Evolutionary conservation across 2,797 vertebrate genomes (phyloP).

Genomic region (Somateria mollissima): DNA sequence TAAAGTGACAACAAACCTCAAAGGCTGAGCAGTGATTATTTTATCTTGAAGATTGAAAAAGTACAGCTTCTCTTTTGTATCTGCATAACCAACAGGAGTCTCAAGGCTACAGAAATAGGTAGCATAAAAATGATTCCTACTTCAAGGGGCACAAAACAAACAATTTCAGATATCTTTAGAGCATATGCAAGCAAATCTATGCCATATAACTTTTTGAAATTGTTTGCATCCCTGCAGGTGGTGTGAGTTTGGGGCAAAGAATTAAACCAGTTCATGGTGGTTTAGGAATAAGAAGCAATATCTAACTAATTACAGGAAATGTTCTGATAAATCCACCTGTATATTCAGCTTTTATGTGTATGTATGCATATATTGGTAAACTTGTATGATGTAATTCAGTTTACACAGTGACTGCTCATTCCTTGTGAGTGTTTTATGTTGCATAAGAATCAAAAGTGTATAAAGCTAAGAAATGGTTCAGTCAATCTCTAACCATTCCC

Average conservation of each 20-base stretch:
- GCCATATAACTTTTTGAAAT: background rate
- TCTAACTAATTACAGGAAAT: background rate
- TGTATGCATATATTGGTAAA: background rate
- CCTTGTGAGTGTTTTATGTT: background rate
- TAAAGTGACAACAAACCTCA: background rate
- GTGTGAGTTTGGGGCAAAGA: background rate
- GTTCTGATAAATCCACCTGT: background rate
- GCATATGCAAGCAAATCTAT: background rate
- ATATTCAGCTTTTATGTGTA: fast-evolving
- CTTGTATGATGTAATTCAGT: background rate
- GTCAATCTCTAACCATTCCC: background rate
- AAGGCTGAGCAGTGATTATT: background rate
- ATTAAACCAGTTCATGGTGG: background rate
- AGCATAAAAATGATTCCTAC: background rate
- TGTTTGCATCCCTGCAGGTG: background rate
- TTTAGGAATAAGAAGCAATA: background rate
- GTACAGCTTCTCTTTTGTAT: background rate
- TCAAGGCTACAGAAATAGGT: background rate
- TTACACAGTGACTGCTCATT: background rate
- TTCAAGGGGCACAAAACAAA: background rate
- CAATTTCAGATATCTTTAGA: background rate
- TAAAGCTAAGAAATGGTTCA: background rate
- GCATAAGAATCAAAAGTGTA: background rate
- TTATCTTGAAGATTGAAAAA: background rate
- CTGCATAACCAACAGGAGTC: background rate